phyloP scores from a whole-genome alignment of 2,113 vertebrate species.

The Axis porcinus region DNA sequence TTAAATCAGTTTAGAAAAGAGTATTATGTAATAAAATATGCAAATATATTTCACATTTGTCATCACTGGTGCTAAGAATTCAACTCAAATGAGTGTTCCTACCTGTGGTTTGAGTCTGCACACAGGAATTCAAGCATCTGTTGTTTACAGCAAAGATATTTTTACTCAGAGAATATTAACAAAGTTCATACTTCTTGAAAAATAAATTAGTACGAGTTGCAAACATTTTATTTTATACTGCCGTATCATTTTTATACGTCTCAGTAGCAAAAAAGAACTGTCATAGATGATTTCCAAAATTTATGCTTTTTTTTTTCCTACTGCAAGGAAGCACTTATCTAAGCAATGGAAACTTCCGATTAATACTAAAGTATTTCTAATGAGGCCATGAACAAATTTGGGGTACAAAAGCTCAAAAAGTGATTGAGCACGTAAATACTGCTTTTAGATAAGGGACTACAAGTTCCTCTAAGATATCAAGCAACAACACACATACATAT shows the following conservation, averaged over 20 bases:
- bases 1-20: background rate
- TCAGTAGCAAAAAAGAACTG: background rate
- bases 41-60: background rate
- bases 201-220: constrained; percentile 13
- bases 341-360: background rate
- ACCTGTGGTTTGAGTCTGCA: constrained; percentile 6
- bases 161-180: constrained; percentile 39
- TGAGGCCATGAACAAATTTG: background rate
- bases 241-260: background rate
- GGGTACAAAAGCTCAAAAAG: background rate
- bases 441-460: background rate
- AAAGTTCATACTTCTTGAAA: background rate
- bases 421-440: background rate
- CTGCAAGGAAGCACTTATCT: background rate
- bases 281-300: constrained; percentile 4
- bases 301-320: background rate
- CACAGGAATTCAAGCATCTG: constrained; percentile 34
- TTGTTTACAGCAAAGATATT: constrained; percentile 42
- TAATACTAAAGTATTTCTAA: background rate
- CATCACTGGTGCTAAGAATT: background rate
- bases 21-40: background rate
- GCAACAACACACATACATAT: too few relatives aligned
- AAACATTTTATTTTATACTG: constrained; percentile 39
- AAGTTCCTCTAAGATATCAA: background rate
- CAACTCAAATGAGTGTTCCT: background rate